Evolutionary conservation across 1,140 invertebrate species (phyloP).

Genomic region (Caenorhabditis briggsae): DNA sequence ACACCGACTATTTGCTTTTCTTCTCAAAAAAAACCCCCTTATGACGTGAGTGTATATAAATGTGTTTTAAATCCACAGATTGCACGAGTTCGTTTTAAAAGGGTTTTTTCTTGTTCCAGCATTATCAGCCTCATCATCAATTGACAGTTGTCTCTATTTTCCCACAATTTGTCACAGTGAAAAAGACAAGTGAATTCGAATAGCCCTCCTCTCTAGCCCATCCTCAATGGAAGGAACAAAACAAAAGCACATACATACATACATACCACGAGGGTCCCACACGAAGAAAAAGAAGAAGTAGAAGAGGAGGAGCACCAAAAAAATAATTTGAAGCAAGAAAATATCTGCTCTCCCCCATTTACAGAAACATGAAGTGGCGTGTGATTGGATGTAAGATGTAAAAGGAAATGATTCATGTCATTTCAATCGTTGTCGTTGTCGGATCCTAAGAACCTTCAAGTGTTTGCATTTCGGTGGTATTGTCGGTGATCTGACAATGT

Average conservation of each 20-base stretch:
- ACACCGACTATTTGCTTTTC: neutral
- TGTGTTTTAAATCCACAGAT: neutral
- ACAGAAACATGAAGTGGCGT: conserved; percentile 47
- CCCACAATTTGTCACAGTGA: conserved; percentile 36
- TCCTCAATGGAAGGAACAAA: conserved; percentile 8
- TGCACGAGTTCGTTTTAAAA: neutral
- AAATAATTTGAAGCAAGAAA: neutral
- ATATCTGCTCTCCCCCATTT: no score
- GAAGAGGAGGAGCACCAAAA: neutral
- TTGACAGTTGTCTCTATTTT: conserved; percentile 43
- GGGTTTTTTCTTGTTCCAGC: neutral
- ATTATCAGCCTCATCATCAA: neutral
- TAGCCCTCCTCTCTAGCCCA: neutral
- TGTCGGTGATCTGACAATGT: neutral
- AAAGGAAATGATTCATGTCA: conserved; percentile 25
- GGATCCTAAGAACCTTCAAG: neutral
- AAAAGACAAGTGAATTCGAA: conserved; percentile 46
- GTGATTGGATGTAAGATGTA: conserved; percentile 38
- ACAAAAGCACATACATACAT: conserved; percentile 37
- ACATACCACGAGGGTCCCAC: conserved; percentile 28
- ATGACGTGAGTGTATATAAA: conserved; percentile 4
- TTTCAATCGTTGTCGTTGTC: neutral
- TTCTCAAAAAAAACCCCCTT: neutral
- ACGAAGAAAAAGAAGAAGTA: conserved; percentile 8
- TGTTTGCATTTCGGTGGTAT: conserved; percentile 12